Evolutionary conservation across 2,113 vertebrate genomes (phyloP).

Genomic region (Amblyopsis rosae): DNA sequence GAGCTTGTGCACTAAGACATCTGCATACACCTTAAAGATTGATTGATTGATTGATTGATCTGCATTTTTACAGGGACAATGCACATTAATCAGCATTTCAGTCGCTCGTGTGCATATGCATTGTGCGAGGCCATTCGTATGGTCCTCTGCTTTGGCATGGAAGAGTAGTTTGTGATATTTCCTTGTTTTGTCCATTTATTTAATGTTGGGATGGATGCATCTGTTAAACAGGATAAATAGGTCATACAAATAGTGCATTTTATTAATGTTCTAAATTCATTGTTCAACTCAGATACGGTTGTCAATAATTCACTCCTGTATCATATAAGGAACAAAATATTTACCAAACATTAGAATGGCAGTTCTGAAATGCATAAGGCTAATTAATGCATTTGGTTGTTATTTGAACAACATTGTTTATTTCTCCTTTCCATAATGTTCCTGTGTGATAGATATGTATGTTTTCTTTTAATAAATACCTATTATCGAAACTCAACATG

Average conservation of each 20-base stretch:
- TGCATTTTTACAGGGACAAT: too few species aligned
- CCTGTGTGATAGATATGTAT: neutral
- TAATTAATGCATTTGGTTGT: neutral
- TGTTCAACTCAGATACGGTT: neutral
- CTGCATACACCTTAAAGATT: too few species aligned
- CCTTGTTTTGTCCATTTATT: too few species aligned
- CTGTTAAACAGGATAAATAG: slow-evolving; percentile 42
- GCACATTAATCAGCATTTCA: too few species aligned
- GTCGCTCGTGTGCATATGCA: too few species aligned
- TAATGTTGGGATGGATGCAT: too few species aligned
- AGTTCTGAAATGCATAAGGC: neutral
- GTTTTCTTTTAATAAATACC: slow-evolving; percentile 14
- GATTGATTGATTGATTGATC: too few species aligned
- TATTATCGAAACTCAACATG: neutral
- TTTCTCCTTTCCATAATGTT: neutral
- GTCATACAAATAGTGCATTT: slow-evolving; percentile 22
- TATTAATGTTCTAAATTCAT: slow-evolving; percentile 12
- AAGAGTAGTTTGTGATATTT: too few species aligned
- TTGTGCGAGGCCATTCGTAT: too few species aligned
- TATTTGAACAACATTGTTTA: neutral
- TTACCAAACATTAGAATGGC: neutral
- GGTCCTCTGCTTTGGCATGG: too few species aligned
- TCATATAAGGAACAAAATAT: neutral
- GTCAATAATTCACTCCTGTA: slow-evolving; percentile 2
- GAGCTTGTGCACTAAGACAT: too few species aligned